Base-by-base conservation (phyloP, 2,888 invertebrate species). In the Aleiodes testaceus region DNA sequence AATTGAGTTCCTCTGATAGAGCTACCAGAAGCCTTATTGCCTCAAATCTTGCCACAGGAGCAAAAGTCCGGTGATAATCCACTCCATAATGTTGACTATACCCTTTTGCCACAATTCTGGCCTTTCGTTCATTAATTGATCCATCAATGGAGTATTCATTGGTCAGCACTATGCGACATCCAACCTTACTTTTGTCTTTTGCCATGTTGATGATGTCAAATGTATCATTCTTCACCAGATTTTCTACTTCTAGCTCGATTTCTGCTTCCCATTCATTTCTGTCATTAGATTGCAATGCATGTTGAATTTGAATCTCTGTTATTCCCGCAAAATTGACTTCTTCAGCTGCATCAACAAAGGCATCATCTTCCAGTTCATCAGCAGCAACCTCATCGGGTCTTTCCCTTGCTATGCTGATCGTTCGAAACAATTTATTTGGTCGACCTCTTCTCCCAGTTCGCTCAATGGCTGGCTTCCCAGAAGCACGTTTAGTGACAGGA, bases 191-290 rank as follows among this genome's bases (percentile, higher is more conserved):
- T 4, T 52, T 14, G 5, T 61, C n/a, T 20, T 30, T 7, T 18
- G 44, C 11, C 1, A 5, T 42, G 20, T 16, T 52, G 6, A 73
- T 22, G 22, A 73, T 70, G 1, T 69, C 59, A 50, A 50, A 72
- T 9, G 69, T 70, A 11, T 70, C 12, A 42, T 72, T 69, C 53
- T 55, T 70, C 14, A 73, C 16, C 9, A 73, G 30, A 50, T 66
- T 73, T 20, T 14, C 26, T 1, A 73, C 45, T 52, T 73, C 70
- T 3, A 53, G 30, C 6, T 47, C 14, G 22, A 70, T 73, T 3
- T 70, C 73, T 1, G 55, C 30, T 26, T 44, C 63, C 70, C 73
- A 70, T 16, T 70, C 70, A 45, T 64, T 44, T 2, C 26, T 22
- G 4, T 26, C 55, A 1, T 26, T 9, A 36, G 36, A 36, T 36